Evolutionary conservation across 1,140 invertebrate species (phyloP).

Genomic region (Ectropis grisescens): DNA sequence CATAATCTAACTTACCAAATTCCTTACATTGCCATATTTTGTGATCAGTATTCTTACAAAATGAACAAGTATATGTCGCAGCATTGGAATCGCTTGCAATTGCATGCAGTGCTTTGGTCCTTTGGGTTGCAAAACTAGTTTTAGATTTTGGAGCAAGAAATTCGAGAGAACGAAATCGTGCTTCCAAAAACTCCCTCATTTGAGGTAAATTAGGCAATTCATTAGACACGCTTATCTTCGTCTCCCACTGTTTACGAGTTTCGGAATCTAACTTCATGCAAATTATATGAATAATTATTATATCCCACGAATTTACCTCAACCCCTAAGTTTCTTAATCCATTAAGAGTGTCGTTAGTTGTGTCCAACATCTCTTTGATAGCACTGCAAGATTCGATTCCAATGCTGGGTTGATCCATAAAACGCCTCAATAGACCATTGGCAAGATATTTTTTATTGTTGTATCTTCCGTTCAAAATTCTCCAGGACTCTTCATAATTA

Average conservation of each 20-base stretch:
- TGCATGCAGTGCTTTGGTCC: too few species aligned
- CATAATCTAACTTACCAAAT: slow-evolving; percentile 6
- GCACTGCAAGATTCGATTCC: too few species aligned
- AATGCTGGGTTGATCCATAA: too few species aligned
- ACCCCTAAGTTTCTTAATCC: neutral
- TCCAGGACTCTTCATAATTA: too few species aligned
- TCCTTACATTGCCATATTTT: slow-evolving; percentile 11
- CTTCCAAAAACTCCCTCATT: neutral
- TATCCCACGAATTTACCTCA: neutral
- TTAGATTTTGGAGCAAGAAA: neutral
- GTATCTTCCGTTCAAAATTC: too few species aligned
- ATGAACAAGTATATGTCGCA: slow-evolving; percentile 1
- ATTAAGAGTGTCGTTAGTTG: neutral
- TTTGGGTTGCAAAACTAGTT: too few species aligned
- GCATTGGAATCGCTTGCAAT: too few species aligned
- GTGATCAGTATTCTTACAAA: slow-evolving; percentile 9
- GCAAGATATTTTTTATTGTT: too few species aligned
- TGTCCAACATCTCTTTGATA: too few species aligned
- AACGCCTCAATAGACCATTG: too few species aligned
- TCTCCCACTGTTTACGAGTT: neutral
- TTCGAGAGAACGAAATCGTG: neutral
- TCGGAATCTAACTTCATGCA: neutral
- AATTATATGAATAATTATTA: neutral
- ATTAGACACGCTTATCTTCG: neutral
- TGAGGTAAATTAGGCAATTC: neutral